Evolutionary conservation across 2,797 vertebrate genomes (phyloP), one percentile per base, ranked within the genome.

Genomic region (Phyllotis vaccarum): DNA sequence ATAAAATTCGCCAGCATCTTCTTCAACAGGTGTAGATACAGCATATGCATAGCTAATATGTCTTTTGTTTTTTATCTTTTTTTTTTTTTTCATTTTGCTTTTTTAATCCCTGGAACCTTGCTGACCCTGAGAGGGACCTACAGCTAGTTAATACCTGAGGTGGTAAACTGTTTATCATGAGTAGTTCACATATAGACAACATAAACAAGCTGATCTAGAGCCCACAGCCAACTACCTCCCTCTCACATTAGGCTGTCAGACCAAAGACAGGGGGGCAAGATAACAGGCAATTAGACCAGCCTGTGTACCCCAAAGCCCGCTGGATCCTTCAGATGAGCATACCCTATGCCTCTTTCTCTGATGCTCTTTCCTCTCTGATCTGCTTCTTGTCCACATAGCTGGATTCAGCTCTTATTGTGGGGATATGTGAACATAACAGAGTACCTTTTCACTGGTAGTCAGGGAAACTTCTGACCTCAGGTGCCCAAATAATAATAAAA

Each of bases 401-500:
- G n/a, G 6, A 49, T 6, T 31, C 54, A 72, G 14, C 66, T 64
- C 13, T 10, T 31, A 74, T 17, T 52, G 16, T 88, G 74, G 27
- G 52, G 37, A 54, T 76, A 46, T 56, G 37, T 58, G 46, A 91
- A 34, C 43, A 8, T 75, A 72, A 80, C 46, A 87, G 79, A 66
- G 2, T 72, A 1, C 40, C 56, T 94, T 94, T 89, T 52, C 58
- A 62, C 22, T 27, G 34, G 24, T 37, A 85, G 21, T 40, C 76
- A 79, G 34, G 49, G 64, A 49, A 81, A 40, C 66, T 75, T 40
- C 54, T 27, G 58, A 83, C 68, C 27, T 89, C 29, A n/a, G 14
- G 58, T 54, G 81, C 6, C 58, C 54, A 81, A 85, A 91, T 56
- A 83, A 83, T 37, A 79, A 58, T 66, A 74, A 91, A 88, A 95